Percentiles rank a stretch among this genome's conserved stretches.
phyloP scores from a whole-genome alignment of 1,140 invertebrate species.

The Pararge aegeria region DNA sequence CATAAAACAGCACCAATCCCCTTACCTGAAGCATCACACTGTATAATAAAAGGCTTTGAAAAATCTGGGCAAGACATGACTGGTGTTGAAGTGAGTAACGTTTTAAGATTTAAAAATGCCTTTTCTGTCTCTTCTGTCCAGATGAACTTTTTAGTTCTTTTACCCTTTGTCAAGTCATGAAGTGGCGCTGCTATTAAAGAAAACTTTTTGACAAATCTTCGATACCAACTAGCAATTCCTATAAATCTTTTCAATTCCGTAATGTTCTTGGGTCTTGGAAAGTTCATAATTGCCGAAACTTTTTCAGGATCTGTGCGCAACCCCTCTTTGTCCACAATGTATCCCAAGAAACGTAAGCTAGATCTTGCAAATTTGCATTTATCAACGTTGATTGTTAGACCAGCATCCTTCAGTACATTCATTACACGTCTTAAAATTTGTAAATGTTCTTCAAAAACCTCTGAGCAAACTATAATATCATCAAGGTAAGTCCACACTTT shows the following conservation, averaged over 20 bases:
- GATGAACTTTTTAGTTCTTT: constrained; percentile 26
- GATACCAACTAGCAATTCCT: too few species aligned
- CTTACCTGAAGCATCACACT: constrained; percentile 52
- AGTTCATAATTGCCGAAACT: constrained; percentile 52
- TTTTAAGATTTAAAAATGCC: too few species aligned
- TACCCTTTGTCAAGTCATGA: constrained; percentile 49
- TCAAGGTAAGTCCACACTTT: constrained; percentile 45
- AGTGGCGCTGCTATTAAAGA: constrained; percentile 55
- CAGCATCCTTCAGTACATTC: constrained; percentile 32
- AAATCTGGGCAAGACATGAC: constrained; percentile 54
- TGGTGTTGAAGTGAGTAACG: too few species aligned
- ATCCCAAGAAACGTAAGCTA: constrained; percentile 46
- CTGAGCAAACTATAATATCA: too few species aligned
- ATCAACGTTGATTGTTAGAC: constrained; percentile 42
- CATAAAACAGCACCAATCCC: constrained; percentile 51
- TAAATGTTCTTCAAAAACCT: constrained; percentile 45
- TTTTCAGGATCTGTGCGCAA: too few species aligned
- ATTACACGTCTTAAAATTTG: constrained; percentile 34
- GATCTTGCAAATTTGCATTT: constrained; percentile 36
- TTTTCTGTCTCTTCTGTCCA: too few species aligned
- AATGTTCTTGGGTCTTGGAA: constrained; percentile 50
- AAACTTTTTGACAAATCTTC: constrained; percentile 61
- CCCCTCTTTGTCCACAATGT: too few species aligned
- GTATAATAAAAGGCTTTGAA: constrained; percentile 40
- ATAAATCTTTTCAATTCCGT: too few species aligned